A percentile compares a stretch with the other conserved stretches of the same genome.
These are phyloP conservation scores for Diploscapter pachys DNA, from an alignment of 1,140 invertebrate species.

Conservation along the genomic window DNA sequence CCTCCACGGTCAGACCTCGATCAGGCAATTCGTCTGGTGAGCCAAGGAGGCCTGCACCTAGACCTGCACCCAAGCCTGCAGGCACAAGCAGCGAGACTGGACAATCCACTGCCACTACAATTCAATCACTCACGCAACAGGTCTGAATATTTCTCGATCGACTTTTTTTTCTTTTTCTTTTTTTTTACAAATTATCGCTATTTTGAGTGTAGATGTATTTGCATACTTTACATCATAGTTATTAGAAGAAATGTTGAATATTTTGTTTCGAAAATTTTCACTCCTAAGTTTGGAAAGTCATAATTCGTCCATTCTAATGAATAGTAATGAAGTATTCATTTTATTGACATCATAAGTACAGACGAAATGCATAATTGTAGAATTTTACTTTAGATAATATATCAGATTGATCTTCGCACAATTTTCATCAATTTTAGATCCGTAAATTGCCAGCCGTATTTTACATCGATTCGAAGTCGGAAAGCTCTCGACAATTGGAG, in stretches of 20 bases:
- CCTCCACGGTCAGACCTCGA: neutral
- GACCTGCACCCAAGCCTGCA: conserved; percentile 9
- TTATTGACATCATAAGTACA: too few relatives aligned
- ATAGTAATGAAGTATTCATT: too few relatives aligned
- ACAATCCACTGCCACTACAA: conserved; percentile 39
- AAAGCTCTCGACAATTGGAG: conserved; percentile 43
- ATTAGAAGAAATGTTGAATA: too few relatives aligned
- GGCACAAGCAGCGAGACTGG: neutral
- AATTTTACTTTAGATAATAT: neutral
- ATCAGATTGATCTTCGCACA: conserved; percentile 3
- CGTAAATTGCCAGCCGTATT: conserved; percentile 56
- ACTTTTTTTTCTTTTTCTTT: too few relatives aligned
- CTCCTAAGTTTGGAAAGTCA: too few relatives aligned
- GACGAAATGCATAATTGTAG: neutral
- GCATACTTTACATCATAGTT: too few relatives aligned
- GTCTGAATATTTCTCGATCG: conserved; percentile 16
- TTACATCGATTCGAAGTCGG: conserved; percentile 50
- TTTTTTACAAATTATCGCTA: too few relatives aligned
- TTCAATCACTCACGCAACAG: conserved; percentile 53
- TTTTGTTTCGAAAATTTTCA: too few relatives aligned
- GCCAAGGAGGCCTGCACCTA: conserved; percentile 11
- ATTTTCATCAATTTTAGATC: conserved; percentile 43
- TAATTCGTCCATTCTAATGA: too few relatives aligned
- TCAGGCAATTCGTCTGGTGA: conserved; percentile 9
- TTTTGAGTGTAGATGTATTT: too few relatives aligned